A percentile compares a stretch with the other conserved stretches of the same genome.
Evolutionary conservation across 2,113 vertebrate species (phyloP).

Genomic region (Hippocampus zosterae): DNA sequence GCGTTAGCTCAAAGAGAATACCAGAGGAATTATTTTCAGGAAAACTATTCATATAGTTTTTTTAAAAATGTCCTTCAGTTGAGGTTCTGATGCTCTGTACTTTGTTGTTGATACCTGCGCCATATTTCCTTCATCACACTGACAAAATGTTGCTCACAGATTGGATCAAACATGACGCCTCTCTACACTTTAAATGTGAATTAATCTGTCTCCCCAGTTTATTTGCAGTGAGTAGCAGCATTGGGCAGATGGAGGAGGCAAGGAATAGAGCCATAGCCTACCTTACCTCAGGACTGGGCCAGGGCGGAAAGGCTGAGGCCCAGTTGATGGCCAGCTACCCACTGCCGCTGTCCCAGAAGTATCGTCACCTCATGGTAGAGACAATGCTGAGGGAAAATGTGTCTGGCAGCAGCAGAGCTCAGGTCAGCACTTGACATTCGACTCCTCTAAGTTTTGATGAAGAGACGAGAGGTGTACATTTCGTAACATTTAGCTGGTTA

Average conservation of each 20-base stretch:
- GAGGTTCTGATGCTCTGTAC: not conserved
- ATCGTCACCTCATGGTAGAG: constrained; percentile 48
- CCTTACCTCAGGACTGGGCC: constrained; percentile 49
- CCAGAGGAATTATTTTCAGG: not conserved
- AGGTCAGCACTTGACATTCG: constrained; percentile 38
- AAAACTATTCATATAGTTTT: not conserved
- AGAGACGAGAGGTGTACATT: too few species aligned
- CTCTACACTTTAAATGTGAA: too few species aligned
- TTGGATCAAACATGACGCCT: not conserved
- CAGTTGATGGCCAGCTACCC: constrained; percentile 49
- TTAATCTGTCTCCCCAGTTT: not conserved
- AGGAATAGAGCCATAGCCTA: constrained; percentile 42
- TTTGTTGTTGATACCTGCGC: not conserved
- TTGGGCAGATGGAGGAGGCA: constrained; percentile 50
- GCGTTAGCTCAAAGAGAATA: not conserved
- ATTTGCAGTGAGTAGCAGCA: constrained; percentile 34
- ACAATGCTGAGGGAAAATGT: constrained; percentile 63
- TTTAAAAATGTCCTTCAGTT: too few species aligned
- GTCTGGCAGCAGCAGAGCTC: constrained; percentile 10
- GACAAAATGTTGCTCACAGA: not conserved
- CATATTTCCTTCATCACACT: not conserved
- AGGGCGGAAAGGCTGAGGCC: constrained; percentile 51
- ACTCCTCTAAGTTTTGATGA: not conserved
- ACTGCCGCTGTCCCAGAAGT: constrained; percentile 61
- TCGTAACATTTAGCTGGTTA: too few species aligned